phyloP scores from a whole-genome alignment of 1,140 invertebrate genomes.

The Rhyzopertha dominica region DNA sequence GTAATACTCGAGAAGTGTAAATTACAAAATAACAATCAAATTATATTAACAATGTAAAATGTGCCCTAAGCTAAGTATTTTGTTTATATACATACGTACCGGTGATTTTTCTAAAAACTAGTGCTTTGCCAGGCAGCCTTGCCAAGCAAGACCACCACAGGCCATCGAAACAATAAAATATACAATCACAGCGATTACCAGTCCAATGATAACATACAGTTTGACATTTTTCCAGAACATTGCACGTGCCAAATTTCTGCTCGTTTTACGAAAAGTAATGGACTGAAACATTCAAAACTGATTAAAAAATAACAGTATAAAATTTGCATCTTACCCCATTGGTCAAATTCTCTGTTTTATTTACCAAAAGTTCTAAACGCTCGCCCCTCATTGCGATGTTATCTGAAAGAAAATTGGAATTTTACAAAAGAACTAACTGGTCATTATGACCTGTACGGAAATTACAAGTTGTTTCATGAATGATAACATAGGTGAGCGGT shows the following conservation, averaged over 20 bases:
- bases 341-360: slow-evolving; percentile 87
- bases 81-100: too few species aligned
- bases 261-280: slow-evolving; percentile 79
- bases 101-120: neutral
- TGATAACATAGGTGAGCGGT: too few species aligned
- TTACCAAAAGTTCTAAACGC: slow-evolving; percentile 79
- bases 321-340: slow-evolving; percentile 66
- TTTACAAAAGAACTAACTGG: too few species aligned
- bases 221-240: slow-evolving; percentile 94
- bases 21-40: too few species aligned
- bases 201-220: slow-evolving; percentile 73
- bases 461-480: too few species aligned
- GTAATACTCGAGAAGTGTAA: too few species aligned
- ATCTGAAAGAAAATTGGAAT: slow-evolving; percentile 55
- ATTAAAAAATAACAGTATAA: slow-evolving; percentile 1
- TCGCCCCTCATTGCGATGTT: slow-evolving; percentile 81
- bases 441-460: too few species aligned
- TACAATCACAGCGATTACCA: slow-evolving; percentile 68
- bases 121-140: slow-evolving; percentile 55
- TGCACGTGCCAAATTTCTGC: slow-evolving; percentile 76
- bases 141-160: slow-evolving; percentile 80
- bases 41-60: too few species aligned
- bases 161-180: slow-evolving; percentile 82
- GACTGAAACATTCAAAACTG: slow-evolving; percentile 60
- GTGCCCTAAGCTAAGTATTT: too few species aligned